A percentile compares a stretch with the other conserved stretches of the same genome.
phyloP scores from a whole-genome alignment of 2,888 invertebrate genomes.

The Calameuta pallipes region DNA sequence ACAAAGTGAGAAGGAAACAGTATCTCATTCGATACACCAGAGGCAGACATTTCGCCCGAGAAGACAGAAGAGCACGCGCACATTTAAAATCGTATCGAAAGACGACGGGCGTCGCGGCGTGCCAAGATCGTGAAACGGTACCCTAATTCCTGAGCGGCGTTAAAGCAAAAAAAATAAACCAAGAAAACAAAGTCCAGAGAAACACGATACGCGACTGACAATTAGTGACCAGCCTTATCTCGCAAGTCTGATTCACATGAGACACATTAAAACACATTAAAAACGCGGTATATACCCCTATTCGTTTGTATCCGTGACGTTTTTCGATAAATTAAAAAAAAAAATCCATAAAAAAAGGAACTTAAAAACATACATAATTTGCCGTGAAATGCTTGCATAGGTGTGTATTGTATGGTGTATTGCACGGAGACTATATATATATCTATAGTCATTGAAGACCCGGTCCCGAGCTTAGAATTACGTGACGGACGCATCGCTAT shows the following conservation, averaged over 20 bases:
- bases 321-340: neutral
- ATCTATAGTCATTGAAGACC: neutral
- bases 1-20: neutral
- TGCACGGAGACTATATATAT: neutral
- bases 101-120: neutral
- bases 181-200: neutral
- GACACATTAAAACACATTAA: neutral
- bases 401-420: neutral
- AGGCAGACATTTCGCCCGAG: neutral
- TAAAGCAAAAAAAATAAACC: neutral
- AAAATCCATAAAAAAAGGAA: neutral
- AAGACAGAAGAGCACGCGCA: neutral
- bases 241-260: neutral
- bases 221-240: neutral
- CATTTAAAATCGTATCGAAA: neutral
- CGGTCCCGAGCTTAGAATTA: neutral
- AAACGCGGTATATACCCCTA: neutral
- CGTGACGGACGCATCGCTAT: constrained; percentile 2
- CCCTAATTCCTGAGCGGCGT: neutral
- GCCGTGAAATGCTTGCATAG: neutral
- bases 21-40: neutral
- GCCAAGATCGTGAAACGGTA: neutral
- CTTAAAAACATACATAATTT: neutral
- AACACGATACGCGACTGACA: neutral
- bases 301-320: too few species aligned